phyloP scores from a whole-genome alignment of 2,113 vertebrate species.

The Gasterosteus nipponicus region DNA sequence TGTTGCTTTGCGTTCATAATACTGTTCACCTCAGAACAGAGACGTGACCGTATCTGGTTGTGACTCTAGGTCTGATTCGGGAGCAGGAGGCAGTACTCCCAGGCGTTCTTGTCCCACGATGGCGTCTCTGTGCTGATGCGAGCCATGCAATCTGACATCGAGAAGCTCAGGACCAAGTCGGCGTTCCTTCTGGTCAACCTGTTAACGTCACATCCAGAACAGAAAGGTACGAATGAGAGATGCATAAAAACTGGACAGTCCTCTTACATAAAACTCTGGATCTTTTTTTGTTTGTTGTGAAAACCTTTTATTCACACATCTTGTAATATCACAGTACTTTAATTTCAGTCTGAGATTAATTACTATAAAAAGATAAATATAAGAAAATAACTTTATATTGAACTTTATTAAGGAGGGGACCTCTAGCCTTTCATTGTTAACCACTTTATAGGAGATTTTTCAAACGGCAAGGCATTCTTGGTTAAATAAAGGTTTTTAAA shows the following conservation, averaged over 20 bases:
- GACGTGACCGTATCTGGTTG: background rate
- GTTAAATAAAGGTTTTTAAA: too few species aligned
- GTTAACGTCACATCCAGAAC: constrained; percentile 85
- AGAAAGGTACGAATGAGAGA: constrained; percentile 81
- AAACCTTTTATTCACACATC: background rate
- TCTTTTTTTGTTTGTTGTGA: background rate
- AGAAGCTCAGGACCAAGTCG: constrained; percentile 89
- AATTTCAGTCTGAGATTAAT: too few species aligned
- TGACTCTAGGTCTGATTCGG: constrained; percentile 85
- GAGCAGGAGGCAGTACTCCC: constrained; percentile 86
- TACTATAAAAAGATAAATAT: too few species aligned
- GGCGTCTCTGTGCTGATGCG: constrained; percentile 92
- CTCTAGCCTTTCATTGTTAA: too few species aligned
- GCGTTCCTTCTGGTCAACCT: constrained; percentile 91
- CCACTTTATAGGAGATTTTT: too few species aligned
- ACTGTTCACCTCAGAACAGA: background rate
- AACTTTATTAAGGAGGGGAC: too few species aligned
- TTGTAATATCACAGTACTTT: background rate
- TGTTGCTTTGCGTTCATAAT: background rate
- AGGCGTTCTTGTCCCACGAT: constrained; percentile 86
- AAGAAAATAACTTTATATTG: too few species aligned
- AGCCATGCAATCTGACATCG: constrained; percentile 88
- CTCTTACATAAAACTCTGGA: background rate
- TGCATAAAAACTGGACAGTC: background rate
- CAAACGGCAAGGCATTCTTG: too few species aligned